Evolutionary conservation across 53 echinoderm and acorn worm genomes (phyloP).

Genomic region (Actinopyga echinites): DNA sequence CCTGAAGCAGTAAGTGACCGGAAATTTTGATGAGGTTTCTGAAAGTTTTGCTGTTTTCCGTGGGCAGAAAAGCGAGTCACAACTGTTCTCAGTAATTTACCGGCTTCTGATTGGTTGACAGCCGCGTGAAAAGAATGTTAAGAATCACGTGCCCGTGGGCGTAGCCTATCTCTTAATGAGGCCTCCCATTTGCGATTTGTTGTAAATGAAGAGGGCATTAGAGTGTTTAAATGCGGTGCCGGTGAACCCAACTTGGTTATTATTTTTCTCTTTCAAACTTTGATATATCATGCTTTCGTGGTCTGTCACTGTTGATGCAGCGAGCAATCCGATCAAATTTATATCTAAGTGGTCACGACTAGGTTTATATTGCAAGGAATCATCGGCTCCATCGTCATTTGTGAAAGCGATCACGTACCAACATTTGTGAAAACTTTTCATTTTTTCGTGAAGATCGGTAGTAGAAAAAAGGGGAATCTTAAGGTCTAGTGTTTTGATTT

Average conservation of each 20-base stretch:
- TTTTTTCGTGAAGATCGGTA: background rate
- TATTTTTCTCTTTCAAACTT: background rate
- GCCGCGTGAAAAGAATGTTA: background rate
- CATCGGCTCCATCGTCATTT: background rate
- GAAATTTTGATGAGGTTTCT: slow-evolving; percentile 35
- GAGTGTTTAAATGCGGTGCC: slow-evolving; percentile 15
- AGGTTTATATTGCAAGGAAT: slow-evolving; percentile 27
- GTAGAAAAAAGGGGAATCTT: background rate
- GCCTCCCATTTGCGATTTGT: slow-evolving; percentile 14
- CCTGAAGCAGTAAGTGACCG: slow-evolving; percentile 19
- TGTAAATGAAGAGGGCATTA: slow-evolving; percentile 27
- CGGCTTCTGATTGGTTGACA: slow-evolving; percentile 19
- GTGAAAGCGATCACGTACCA: slow-evolving; percentile 5
- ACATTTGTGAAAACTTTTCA: background rate
- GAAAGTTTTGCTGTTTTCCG: slow-evolving; percentile 18
- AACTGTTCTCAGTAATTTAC: slow-evolving; percentile 28
- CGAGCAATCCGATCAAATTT: slow-evolving; percentile 12
- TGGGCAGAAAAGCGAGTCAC: slow-evolving; percentile 1
- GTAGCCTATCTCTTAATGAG: slow-evolving; percentile 19
- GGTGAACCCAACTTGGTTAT: slow-evolving; percentile 6
- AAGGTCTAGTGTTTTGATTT: background rate
- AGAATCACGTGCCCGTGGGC: slow-evolving; percentile 22
- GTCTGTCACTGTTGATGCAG: slow-evolving; percentile 14
- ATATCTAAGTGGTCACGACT: background rate
- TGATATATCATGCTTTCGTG: slow-evolving; percentile 15